phyloP scores from a whole-genome alignment of 53 echinoderm and acorn worm genomes.

The Temnopleurus reevesii region DNA sequence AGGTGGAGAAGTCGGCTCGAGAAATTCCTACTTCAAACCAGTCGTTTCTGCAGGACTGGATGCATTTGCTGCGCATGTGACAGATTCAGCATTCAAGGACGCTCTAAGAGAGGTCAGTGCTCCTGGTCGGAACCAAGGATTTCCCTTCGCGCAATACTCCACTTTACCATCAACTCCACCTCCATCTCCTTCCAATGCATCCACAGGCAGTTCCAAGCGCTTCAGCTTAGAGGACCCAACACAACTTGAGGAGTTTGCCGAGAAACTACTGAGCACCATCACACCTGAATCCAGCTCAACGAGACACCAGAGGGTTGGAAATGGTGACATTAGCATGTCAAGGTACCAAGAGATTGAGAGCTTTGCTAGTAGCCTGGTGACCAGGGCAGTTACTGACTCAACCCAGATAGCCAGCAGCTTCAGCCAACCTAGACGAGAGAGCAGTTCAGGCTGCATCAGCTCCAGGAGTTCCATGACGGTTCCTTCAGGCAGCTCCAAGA shows the following conservation, averaged over 20 bases:
- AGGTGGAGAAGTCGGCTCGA: not conserved
- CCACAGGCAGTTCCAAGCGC: conserved; percentile 52
- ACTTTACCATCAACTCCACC: conserved; percentile 57
- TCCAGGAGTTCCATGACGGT: conserved; percentile 74
- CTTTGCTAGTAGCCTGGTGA: conserved; percentile 69
- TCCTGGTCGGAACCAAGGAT: not conserved
- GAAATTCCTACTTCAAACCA: conserved; percentile 24
- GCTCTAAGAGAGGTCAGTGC: conserved; percentile 6
- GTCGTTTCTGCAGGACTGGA: conserved; percentile 44
- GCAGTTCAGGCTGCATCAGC: conserved; percentile 68
- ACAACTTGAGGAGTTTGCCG: conserved; percentile 55
- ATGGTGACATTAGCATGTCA: not conserved
- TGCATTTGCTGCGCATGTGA: not conserved
- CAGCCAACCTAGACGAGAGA: conserved; percentile 44
- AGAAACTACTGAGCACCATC: conserved; percentile 66
- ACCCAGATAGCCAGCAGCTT: conserved; percentile 62
- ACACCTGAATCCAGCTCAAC: conserved; percentile 41
- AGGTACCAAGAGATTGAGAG: conserved; percentile 59
- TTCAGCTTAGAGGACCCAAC: conserved; percentile 53
- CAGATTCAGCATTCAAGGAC: conserved; percentile 7
- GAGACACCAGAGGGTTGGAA: conserved; percentile 16
- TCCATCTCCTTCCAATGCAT: conserved; percentile 63
- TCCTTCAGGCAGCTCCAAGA: conserved; percentile 72
- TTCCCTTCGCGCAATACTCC: conserved; percentile 4
- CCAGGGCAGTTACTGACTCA: conserved; percentile 68